Base-by-base conservation (phyloP, 2,888 invertebrate species). In the Watsonalla cultraria region DNA sequence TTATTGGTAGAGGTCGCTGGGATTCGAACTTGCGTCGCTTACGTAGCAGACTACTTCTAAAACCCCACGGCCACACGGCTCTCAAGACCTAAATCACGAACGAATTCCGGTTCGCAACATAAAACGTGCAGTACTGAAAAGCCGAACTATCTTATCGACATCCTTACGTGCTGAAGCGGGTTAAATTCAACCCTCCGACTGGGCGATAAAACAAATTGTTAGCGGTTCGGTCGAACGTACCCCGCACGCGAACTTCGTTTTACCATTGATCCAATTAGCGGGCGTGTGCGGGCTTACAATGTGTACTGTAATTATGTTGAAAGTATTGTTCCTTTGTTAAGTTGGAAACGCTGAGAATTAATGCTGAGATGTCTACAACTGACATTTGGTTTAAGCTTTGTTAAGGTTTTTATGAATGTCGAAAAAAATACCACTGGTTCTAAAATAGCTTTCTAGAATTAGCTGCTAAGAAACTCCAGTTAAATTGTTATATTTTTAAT, bases 141-240 rank as follows among this genome's bases (percentile, higher is more conserved):
- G 9, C 42, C 42, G 11, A 42, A 42, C 42, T 42, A 61, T 51
- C 51, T 49, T 56, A 61, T 57, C 52, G 49, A 56, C 51, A 51
- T 45, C 46, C 50, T 54, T 62, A 66, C 49, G 15, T 62, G 65
- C 59, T 58, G 57, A 60, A 61, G 64, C 60, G 63, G 77, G 74
- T 15, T 49, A 39, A 37, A 37, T 49, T 15, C 63, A 74, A 78
- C 73, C 39, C 42, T 78, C 82, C 78, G 79, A 70, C 75, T 74
- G 70, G 66, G 60, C 81, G 79, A 83, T 86, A 85, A 80, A 84
- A 80, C 78, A 80, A 84, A 85, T 82, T 77, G 82, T 76, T 71
- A 64, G 69, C 66, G 71, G 64, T 66, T 53, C 57, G 60, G 61
- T 65, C 65, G 74, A 82, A 82, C 73, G 75, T 66, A 60, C 53